phyloP scores from a whole-genome alignment of 2,113 vertebrate genomes.

The Ariopsis seemanni region DNA sequence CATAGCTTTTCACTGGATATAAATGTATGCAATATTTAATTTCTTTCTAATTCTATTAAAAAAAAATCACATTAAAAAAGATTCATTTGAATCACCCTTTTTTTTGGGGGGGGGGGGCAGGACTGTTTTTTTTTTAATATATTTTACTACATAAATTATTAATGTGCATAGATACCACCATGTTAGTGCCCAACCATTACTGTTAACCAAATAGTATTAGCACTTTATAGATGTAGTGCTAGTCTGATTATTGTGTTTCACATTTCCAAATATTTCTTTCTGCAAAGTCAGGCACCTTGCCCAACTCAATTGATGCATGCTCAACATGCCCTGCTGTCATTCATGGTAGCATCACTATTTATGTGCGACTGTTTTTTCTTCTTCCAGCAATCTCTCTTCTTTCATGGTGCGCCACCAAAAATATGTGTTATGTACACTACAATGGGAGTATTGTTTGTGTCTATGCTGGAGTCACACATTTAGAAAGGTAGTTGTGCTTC shows the following conservation, averaged over 20 bases:
- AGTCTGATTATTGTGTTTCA: not conserved
- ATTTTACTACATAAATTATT: not conserved
- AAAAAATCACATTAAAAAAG: not conserved
- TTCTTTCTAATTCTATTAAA: too few species aligned
- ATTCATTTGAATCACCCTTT: too few species aligned
- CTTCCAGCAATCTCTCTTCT: slow-evolving; percentile 47
- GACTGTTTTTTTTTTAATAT: too few species aligned
- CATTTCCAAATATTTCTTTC: not conserved
- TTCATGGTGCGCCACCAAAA: slow-evolving; percentile 44
- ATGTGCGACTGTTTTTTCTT: slow-evolving; percentile 36
- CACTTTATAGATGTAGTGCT: not conserved
- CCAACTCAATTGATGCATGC: slow-evolving; percentile 21
- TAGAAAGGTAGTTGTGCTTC: slow-evolving; percentile 47
- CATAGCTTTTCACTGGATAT: not conserved
- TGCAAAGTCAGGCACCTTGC: slow-evolving; percentile 18
- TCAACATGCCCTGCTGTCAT: slow-evolving; percentile 47
- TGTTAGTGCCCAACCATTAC: not conserved
- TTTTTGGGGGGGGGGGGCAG: too few species aligned
- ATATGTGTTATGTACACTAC: slow-evolving; percentile 37
- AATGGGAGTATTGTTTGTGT: slow-evolving; percentile 50
- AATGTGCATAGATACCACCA: not conserved
- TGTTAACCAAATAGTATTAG: not conserved
- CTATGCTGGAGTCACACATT: slow-evolving; percentile 13
- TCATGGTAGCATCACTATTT: slow-evolving; percentile 34
- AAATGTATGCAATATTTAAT: not conserved